Percentiles rank a stretch among this genome's conserved stretches.
These are phyloP conservation scores for Pegoplata infirma DNA, from an alignment of 2,888 invertebrate species.

Conservation along the genomic window DNA sequence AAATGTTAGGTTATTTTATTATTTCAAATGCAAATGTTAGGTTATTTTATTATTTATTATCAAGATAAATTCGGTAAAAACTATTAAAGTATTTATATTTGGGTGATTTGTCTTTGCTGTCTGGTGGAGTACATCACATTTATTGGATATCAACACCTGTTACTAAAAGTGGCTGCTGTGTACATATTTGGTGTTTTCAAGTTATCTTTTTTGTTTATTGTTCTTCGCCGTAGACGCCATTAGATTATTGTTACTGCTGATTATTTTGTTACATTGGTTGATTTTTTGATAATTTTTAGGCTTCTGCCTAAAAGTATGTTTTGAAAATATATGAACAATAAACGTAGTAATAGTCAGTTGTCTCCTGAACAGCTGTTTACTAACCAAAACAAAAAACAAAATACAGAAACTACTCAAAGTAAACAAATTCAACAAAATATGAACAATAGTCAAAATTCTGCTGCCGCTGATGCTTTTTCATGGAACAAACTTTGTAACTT, in stretches of 20 bases:
- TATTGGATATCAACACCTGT: not conserved
- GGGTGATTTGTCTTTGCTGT: not conserved
- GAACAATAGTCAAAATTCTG: not conserved
- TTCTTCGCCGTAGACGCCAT: not conserved
- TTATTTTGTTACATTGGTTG: not conserved
- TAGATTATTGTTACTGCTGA: not conserved
- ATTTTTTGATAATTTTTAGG: not conserved
- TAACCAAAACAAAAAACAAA: not conserved
- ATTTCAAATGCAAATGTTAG: too few species aligned
- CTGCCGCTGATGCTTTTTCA: not conserved
- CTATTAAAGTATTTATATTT: conserved; percentile 1
- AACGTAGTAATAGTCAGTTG: not conserved
- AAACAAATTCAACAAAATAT: not conserved
- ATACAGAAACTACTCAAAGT: not conserved
- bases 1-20: too few species aligned
- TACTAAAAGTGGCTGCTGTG: conserved; percentile 4
- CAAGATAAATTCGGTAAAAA: not conserved
- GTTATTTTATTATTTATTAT: too few species aligned
- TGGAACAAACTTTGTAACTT: not conserved
- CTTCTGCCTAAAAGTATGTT: not conserved
- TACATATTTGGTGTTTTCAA: not conserved
- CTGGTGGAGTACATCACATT: conserved; percentile 1
- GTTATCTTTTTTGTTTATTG: not conserved
- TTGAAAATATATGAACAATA: not conserved
- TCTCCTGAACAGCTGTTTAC: not conserved